These are phyloP conservation scores for Phasia obesa DNA, from an alignment of 2,888 invertebrate genomes.

Conservation along the genomic window DNA sequence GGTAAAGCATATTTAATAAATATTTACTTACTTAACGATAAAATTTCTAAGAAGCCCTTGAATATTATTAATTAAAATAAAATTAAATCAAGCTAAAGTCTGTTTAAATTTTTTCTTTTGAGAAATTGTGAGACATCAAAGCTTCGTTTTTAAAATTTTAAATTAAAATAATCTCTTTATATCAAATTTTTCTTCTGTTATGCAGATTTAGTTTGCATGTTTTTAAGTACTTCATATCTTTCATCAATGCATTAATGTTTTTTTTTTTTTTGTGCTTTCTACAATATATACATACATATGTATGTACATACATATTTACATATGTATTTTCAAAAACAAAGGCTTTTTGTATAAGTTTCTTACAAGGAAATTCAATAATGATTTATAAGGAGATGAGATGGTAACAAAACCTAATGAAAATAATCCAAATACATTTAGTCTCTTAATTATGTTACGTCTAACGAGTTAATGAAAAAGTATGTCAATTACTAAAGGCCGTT, in stretches of 20 bases:
- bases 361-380: constrained; percentile 21
- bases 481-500: constrained; percentile 36
- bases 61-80: not conserved
- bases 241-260: constrained; percentile 14
- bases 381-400: constrained; percentile 4
- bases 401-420: constrained; percentile 18
- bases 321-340: not conserved
- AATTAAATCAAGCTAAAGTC: not conserved
- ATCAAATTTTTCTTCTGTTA: constrained; percentile 16
- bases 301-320: too few relatives aligned
- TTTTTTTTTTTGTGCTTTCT: not conserved
- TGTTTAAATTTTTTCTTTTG: not conserved
- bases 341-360: not conserved
- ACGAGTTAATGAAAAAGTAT: constrained; percentile 62
- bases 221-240: constrained; percentile 9
- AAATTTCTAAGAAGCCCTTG: not conserved
- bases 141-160: constrained; percentile 5
- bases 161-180: constrained; percentile 29
- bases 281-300: too few relatives aligned
- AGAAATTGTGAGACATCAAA: constrained; percentile 40
- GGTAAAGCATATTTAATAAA: not conserved
- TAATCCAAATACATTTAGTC: constrained; percentile 8
- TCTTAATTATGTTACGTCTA: constrained; percentile 15
- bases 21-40: not conserved
- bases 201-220: not conserved